Conservation (phyloP, 2,113 vertebrate genomes). For the Anoura caudifer region DNA sequence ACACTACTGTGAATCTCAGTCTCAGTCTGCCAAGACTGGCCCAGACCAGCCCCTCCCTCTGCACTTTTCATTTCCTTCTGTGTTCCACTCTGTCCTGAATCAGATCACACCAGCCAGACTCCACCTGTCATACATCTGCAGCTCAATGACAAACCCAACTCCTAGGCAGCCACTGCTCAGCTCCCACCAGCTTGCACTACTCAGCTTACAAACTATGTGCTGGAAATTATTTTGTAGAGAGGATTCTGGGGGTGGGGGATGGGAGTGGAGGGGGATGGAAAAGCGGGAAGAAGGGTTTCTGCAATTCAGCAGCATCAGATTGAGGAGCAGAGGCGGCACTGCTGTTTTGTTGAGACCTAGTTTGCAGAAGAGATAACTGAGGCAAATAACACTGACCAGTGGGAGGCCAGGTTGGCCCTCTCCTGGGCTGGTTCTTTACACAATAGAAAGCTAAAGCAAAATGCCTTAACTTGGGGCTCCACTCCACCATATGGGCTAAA, state of each 20-base stretch:
- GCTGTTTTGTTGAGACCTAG: neutral
- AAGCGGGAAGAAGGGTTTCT: neutral
- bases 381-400: neutral
- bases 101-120: neutral
- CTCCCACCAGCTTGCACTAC: neutral
- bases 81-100: neutral
- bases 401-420: neutral
- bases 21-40: neutral
- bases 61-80: neutral
- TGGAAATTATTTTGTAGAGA: too few relatives aligned
- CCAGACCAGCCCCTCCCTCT: neutral
- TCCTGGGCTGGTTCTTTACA: too few relatives aligned
- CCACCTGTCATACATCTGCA: rapidly evolving
- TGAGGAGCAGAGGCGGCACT: neutral
- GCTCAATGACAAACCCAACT: too few relatives aligned
- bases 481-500: neutral
- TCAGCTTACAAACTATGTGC: neutral
- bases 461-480: rapidly evolving
- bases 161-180: neutral
- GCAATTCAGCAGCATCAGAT: neutral
- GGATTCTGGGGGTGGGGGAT: neutral
- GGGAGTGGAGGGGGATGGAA: neutral
- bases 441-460: neutral
- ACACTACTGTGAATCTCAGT: neutral
- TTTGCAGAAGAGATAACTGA: neutral